phyloP scores from a whole-genome alignment of 2,113 vertebrate genomes.

The Nibea albiflora region DNA sequence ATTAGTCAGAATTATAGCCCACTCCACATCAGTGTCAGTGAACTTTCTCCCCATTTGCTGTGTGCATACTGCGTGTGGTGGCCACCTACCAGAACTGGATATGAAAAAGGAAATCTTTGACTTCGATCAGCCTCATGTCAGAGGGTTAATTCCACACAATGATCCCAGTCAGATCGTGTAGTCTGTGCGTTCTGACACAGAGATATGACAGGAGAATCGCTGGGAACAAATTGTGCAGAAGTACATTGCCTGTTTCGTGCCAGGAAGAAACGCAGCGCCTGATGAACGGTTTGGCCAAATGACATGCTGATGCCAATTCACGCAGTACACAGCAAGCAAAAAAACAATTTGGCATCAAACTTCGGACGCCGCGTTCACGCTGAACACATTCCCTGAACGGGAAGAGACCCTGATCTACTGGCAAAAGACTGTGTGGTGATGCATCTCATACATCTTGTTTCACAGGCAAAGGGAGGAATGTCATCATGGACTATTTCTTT shows the following conservation, averaged over 20 bases:
- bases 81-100: not conserved
- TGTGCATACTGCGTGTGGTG: not conserved
- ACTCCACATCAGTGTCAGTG: not conserved
- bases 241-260: not conserved
- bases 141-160: not conserved
- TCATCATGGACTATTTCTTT: conserved; percentile 50
- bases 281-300: conserved; percentile 20
- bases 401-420: conserved; percentile 8
- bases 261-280: conserved; percentile 19
- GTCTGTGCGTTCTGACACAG: conserved; percentile 7
- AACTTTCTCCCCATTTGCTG: not conserved
- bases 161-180: not conserved
- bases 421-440: not conserved
- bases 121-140: not conserved
- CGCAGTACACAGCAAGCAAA: conserved; percentile 1
- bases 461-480: conserved; percentile 34
- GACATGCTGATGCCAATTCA: conserved; percentile 11
- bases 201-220: conserved; percentile 7
- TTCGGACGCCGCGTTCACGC: conserved; percentile 7
- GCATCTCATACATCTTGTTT: conserved; percentile 29
- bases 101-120: not conserved
- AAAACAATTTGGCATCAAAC: conserved; percentile 23
- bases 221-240: conserved; percentile 29
- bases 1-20: too few relatives aligned
- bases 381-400: not conserved